Conservation (phyloP, 2,888 invertebrate species). For the Ennomos fuscantarius region DNA sequence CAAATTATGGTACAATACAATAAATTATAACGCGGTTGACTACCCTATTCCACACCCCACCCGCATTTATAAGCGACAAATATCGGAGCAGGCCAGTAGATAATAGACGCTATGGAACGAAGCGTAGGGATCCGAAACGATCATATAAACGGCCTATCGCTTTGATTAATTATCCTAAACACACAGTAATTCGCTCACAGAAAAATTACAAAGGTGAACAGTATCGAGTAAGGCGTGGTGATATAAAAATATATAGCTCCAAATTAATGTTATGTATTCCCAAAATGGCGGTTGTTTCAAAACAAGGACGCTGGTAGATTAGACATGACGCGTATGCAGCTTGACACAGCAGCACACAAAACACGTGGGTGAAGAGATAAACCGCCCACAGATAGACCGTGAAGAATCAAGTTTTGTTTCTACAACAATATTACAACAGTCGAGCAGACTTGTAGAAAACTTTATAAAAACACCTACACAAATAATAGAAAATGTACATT, state of each 20-base stretch:
- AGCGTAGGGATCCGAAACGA: constrained; percentile 19
- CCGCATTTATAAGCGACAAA: constrained; percentile 56
- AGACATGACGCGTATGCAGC: constrained; percentile 44
- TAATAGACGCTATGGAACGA: constrained; percentile 31
- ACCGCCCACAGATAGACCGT: constrained; percentile 50
- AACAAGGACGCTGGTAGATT: constrained; percentile 35
- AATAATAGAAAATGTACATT: constrained; percentile 29
- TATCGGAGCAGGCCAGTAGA: constrained; percentile 45
- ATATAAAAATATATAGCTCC: constrained; percentile 20
- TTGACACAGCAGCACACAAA: constrained; percentile 47
- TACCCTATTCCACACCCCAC: constrained; percentile 39
- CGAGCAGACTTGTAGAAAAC: constrained; percentile 25
- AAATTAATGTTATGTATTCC: constrained; percentile 20
- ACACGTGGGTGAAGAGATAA: constrained; percentile 51
- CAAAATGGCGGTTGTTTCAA: constrained; percentile 23
- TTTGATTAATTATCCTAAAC: constrained; percentile 28
- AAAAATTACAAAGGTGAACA: constrained; percentile 21
- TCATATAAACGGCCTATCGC: constrained; percentile 30
- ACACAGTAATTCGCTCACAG: constrained; percentile 10
- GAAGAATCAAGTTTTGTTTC: constrained; percentile 44
- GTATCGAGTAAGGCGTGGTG: constrained; percentile 11
- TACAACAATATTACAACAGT: constrained; percentile 41
- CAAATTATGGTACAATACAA: constrained; percentile 35
- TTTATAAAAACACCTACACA: constrained; percentile 35
- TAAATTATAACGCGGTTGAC: constrained; percentile 36